A percentile compares a stretch with the other conserved stretches of the same genome.
Conservation (phyloP, 2,888 invertebrate genomes). For the Xanthorhoe designata region DNA sequence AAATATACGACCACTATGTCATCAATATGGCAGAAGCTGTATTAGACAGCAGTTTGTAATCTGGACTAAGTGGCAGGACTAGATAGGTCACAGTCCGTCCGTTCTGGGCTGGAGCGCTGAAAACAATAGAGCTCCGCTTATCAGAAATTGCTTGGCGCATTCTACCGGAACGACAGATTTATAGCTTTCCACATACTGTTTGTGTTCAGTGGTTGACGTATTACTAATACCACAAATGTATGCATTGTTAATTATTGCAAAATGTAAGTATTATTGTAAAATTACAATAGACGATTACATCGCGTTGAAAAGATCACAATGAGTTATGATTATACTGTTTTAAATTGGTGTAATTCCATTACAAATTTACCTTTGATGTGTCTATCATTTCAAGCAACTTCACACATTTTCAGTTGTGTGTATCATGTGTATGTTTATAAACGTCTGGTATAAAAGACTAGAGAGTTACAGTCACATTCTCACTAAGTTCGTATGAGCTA, state of each 20-base stretch:
- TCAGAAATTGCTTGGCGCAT: constrained; percentile 22
- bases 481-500: too few species aligned
- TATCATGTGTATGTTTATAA: too few species aligned
- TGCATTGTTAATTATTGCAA: neutral
- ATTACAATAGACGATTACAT: neutral
- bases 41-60: constrained; percentile 7
- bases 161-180: constrained; percentile 14
- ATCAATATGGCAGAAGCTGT: constrained; percentile 3
- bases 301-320: too few species aligned
- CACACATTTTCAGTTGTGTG: too few species aligned
- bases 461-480: too few species aligned
- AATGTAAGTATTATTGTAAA: neutral
- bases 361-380: too few species aligned
- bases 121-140: constrained; percentile 19
- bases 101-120: constrained; percentile 4
- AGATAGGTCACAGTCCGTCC: constrained; percentile 3
- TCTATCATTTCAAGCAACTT: too few species aligned
- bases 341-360: too few species aligned
- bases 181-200: constrained; percentile 6
- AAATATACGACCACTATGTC: neutral
- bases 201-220: neutral
- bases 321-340: too few species aligned
- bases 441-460: too few species aligned
- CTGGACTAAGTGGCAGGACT: constrained; percentile 16
- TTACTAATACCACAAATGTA: neutral